phyloP scores from a whole-genome alignment of 2,113 vertebrate genomes.

The Myocastor coypus region DNA sequence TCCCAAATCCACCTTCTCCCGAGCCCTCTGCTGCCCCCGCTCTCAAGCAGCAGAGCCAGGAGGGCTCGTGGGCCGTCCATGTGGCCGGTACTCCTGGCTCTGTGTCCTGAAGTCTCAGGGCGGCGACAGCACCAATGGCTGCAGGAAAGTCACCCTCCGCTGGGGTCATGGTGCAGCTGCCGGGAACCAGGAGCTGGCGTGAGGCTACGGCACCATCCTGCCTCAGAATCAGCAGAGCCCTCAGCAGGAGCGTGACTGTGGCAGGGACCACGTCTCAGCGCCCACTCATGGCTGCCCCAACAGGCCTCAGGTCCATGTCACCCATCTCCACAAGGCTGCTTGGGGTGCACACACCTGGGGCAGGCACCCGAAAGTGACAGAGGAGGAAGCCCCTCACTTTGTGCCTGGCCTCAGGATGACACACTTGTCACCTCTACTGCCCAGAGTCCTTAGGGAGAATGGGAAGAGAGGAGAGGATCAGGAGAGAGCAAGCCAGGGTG shows the following conservation, averaged over 20 bases:
- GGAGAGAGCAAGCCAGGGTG: too few species aligned
- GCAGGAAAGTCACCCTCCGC: too few species aligned
- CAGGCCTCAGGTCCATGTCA: not conserved
- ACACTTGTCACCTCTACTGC: not conserved
- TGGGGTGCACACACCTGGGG: not conserved
- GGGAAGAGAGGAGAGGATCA: too few species aligned
- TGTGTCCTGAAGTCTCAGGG: not conserved
- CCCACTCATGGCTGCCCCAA: fast-evolving
- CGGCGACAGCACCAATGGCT: not conserved
- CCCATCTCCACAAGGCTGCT: not conserved
- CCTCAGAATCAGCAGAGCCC: not conserved
- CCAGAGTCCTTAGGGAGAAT: fast-evolving
- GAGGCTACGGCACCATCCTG: not conserved
- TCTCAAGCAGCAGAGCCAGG: not conserved
- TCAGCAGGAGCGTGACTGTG: not conserved
- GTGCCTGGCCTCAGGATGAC: not conserved
- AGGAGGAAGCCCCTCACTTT: not conserved
- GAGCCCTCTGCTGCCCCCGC: not conserved
- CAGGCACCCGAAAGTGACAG: not conserved
- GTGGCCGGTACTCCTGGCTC: too few species aligned
- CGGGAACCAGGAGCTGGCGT: not conserved
- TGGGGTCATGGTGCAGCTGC: not conserved
- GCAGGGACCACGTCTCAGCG: not conserved
- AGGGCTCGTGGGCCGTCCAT: not conserved
- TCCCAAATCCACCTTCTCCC: not conserved